A percentile compares a stretch with the other conserved stretches of the same genome.
These are phyloP conservation scores for Pseudonaja textilis DNA, from an alignment of 2,113 vertebrate species.

Conservation along the genomic window DNA sequence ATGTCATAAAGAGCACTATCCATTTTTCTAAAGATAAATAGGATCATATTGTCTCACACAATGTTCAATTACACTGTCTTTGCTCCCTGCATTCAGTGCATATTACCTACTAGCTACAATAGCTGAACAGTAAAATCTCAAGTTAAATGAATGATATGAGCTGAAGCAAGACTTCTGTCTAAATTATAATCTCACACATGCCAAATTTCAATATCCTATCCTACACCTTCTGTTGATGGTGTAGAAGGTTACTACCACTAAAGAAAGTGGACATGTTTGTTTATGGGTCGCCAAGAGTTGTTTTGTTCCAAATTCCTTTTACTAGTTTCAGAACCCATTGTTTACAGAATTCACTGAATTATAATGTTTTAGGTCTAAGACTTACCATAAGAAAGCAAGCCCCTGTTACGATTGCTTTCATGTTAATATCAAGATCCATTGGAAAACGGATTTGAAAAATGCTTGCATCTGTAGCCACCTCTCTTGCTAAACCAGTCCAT, in stretches of 20 bases:
- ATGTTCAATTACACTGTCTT: background rate
- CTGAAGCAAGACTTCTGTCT: background rate
- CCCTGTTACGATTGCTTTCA: constrained; percentile 89
- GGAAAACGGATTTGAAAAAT: constrained; percentile 92
- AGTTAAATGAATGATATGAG: background rate
- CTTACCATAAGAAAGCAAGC: constrained; percentile 93
- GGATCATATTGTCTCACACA: background rate
- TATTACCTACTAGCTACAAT: background rate
- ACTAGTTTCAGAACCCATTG: background rate
- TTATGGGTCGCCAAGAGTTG: background rate
- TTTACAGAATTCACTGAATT: background rate
- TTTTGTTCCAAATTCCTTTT: background rate
- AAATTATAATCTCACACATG: background rate
- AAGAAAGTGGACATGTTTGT: background rate
- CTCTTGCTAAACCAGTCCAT: constrained; percentile 84
- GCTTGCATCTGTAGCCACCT: constrained; percentile 83
- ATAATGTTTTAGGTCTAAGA: constrained; percentile 26
- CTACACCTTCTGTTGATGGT: background rate
- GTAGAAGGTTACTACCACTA: background rate
- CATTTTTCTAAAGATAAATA: background rate
- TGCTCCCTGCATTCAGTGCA: background rate
- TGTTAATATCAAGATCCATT: constrained; percentile 87
- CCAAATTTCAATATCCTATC: background rate
- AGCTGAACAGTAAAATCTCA: background rate
- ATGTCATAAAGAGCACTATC: background rate